Evolutionary conservation across 2,888 invertebrate genomes (phyloP).

Genomic region (Dermolepida albohirtum): DNA sequence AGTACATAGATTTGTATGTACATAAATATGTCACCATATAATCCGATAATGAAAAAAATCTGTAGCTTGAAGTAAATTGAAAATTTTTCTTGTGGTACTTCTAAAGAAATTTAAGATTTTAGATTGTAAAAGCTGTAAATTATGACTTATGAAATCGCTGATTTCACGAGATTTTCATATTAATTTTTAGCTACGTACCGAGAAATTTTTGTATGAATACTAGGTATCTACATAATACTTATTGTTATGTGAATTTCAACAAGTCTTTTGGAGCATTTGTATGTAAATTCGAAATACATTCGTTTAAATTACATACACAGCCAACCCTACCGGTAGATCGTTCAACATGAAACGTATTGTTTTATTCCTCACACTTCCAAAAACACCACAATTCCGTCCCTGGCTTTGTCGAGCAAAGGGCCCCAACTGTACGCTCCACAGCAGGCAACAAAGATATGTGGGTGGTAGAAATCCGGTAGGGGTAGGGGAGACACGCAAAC

Average conservation of each 20-base stretch:
- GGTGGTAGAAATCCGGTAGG: conserved; percentile 44
- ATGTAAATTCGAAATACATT: conserved; percentile 23
- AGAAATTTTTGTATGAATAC: neutral
- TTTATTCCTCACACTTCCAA: conserved; percentile 28
- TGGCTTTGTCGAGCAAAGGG: conserved; percentile 37
- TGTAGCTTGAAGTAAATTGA: too few relatives aligned
- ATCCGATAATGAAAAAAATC: too few relatives aligned
- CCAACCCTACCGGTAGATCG: conserved; percentile 11
- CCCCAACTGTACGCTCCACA: conserved; percentile 42
- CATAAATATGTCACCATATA: too few relatives aligned
- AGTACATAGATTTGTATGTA: too few relatives aligned
- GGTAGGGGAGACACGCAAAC: conserved; percentile 52
- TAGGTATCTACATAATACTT: conserved; percentile 5
- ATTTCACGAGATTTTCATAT: neutral
- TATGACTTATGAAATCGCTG: neutral
- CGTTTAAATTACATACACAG: conserved; percentile 17
- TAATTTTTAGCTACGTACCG: too few relatives aligned
- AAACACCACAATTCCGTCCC: conserved; percentile 29
- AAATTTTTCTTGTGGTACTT: too few relatives aligned
- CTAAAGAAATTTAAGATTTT: too few relatives aligned
- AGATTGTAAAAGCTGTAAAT: too few relatives aligned
- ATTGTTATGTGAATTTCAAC: conserved; percentile 11
- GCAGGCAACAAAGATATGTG: conserved; percentile 50
- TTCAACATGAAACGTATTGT: conserved; percentile 27
- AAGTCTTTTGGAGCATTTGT: neutral